Base-by-base conservation (phyloP, 2,113 vertebrate genomes). In the Chlamydotis undulata region DNA sequence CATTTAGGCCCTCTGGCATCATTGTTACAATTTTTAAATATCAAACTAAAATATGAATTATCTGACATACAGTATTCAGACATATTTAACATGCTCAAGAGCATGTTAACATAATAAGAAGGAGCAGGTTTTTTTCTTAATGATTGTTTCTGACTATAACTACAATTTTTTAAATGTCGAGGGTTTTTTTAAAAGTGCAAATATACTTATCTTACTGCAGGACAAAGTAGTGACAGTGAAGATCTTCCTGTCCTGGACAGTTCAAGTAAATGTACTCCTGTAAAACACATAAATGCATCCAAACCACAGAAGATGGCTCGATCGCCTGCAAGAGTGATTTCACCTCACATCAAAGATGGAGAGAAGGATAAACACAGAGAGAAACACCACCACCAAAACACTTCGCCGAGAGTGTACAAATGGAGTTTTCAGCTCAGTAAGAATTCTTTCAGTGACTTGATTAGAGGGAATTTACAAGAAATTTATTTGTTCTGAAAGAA, bases 371-470 rank as follows among this genome's bases (percentile, higher is more conserved):
- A 98, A 95, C 97, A 98, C 94, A 98, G 98, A 97, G 99, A 99
- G 89, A 99, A 99, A 92, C 98, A 98, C 55, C 97, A 97, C 79
- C 96, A 97, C 80, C 97, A 97, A 41, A 98, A 98, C 89, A 95
- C 98, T 61, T 99, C 99, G 4, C 98, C 99, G n/a, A 98, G 99
- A 84, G 98, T 99, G 4, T 99, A 99, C 93, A 99, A 99, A 88
- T 99, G 99, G 99, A 99, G 98, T 90, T 99, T 99, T 93, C 99
- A 99, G 94, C 98, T 99, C 70, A 99, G 99, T 99, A 98, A 98
- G 98, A 91, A 45, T 33, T 63, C 61, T 85, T 81, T 59, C 14
- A 50, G 12, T 89, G 3, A 24, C 7, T 91, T 43, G 9, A 17
- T 79, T 61, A 50, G 39, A n/a, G 41, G 13, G 64, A 28, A 84